Conservation (phyloP, 2,888 invertebrate genomes). For the Aleiodes leptofemur region DNA sequence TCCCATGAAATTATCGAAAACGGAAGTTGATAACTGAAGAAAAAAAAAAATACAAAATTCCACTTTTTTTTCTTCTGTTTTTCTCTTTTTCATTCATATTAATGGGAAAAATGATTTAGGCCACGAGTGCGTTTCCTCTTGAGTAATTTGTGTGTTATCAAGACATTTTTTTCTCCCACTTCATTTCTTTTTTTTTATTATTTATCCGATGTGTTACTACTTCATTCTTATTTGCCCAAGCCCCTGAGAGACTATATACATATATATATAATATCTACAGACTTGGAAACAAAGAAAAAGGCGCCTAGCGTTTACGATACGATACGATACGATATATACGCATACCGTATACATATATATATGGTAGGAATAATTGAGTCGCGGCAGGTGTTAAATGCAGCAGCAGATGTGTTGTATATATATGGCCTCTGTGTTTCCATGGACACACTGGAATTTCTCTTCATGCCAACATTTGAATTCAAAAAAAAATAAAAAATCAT, state of each 20-base stretch:
- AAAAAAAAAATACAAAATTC: slow-evolving; percentile 12
- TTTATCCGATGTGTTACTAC: slow-evolving; percentile 25
- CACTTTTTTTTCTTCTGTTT: slow-evolving; percentile 21
- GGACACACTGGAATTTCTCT: no score
- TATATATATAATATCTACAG: neutral
- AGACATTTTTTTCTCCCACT: slow-evolving; percentile 32
- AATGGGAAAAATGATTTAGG: slow-evolving; percentile 39
- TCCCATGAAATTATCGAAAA: slow-evolving; percentile 46
- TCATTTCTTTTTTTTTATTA: neutral
- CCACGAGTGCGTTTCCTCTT: slow-evolving; percentile 40
- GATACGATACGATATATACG: no score
- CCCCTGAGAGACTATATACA: neutral
- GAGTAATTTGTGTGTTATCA: slow-evolving; percentile 28
- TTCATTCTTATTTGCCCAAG: slow-evolving; percentile 16
- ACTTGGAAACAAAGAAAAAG: slow-evolving; percentile 11
- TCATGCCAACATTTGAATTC: no score
- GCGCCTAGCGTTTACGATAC: neutral
- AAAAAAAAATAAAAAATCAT: neutral
- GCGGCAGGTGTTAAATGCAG: slow-evolving; percentile 28
- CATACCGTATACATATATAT: neutral
- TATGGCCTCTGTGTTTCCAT: neutral
- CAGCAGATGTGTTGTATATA: slow-evolving; percentile 11
- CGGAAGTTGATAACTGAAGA: slow-evolving; percentile 55
- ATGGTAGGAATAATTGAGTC: slow-evolving; percentile 17
- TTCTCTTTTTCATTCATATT: slow-evolving; percentile 26